A percentile compares a stretch with the other conserved stretches of the same genome.
Evolutionary conservation across 1,140 invertebrate species (phyloP).

Genomic region (Dendroctonus ponderosae): DNA sequence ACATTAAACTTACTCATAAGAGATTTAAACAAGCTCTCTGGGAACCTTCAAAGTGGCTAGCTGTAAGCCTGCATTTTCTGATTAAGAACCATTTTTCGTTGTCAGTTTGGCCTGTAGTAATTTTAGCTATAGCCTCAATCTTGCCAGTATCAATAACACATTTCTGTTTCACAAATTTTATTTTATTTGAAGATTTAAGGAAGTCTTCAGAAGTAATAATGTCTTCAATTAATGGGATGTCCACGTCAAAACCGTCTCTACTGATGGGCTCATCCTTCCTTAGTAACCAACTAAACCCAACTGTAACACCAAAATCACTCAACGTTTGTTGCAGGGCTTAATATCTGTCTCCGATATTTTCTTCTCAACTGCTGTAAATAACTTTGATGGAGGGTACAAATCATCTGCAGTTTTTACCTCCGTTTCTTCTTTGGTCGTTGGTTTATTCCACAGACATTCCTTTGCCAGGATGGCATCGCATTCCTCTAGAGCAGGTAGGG

Average conservation of each 20-base stretch:
- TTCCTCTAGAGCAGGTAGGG: constrained; percentile 24
- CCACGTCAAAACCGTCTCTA: not conserved
- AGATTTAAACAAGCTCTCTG: no score
- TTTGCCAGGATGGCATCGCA: constrained; percentile 32
- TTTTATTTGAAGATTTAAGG: not conserved
- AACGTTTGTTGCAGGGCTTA: constrained; percentile 12
- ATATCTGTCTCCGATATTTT: constrained; percentile 14
- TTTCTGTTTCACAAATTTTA: not conserved
- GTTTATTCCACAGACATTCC: constrained; percentile 29
- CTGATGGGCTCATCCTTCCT: no score
- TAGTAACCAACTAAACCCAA: constrained; percentile 17
- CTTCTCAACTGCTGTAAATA: constrained; percentile 25
- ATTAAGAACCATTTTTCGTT: not conserved
- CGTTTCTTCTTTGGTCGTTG: constrained; percentile 15
- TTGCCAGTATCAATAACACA: not conserved
- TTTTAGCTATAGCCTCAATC: not conserved
- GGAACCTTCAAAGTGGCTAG: not conserved
- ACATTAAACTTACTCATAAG: no score
- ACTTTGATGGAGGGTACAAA: constrained; percentile 23
- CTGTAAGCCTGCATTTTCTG: constrained; percentile 1
- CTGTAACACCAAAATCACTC: constrained; percentile 20
- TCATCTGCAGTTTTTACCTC: constrained; percentile 21
- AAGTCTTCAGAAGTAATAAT: not conserved
- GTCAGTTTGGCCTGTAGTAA: not conserved
- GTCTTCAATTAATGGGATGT: not conserved